A percentile compares a stretch with the other conserved stretches of the same genome.
These are phyloP conservation scores for Elanoides forficatus DNA, from an alignment of 2,113 vertebrate genomes.

Conservation along the genomic window DNA sequence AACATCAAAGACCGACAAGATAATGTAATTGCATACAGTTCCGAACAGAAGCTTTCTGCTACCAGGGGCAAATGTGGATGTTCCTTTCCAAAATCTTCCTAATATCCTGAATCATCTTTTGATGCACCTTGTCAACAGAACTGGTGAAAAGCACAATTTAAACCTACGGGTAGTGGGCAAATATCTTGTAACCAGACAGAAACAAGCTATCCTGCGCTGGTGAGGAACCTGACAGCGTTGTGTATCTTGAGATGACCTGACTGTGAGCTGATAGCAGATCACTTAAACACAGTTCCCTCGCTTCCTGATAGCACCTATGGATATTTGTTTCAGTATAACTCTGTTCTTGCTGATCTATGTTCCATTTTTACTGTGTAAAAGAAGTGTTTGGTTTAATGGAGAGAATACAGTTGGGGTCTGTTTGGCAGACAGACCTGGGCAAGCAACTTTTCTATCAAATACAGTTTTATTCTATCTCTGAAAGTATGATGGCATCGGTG, in stretches of 20 bases:
- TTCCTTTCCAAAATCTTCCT: neutral
- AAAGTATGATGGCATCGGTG: neutral
- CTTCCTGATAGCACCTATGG: accelerated
- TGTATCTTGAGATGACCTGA: neutral
- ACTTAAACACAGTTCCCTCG: accelerated
- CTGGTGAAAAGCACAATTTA: neutral
- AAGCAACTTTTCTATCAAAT: neutral
- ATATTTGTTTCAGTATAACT: neutral
- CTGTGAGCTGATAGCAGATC: neutral
- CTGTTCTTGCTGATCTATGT: neutral
- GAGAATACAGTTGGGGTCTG: neutral
- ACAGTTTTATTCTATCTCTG: neutral
- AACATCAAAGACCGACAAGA: accelerated
- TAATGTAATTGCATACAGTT: neutral
- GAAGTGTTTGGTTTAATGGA: neutral
- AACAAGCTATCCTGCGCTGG: neutral
- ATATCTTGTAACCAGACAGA: neutral
- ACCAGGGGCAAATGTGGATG: neutral
- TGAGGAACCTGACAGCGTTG: neutral
- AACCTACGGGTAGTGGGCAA: neutral
- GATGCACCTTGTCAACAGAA: neutral
- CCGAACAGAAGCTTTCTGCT: neutral
- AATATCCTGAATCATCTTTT: neutral
- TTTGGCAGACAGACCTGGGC: neutral
- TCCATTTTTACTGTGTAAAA: neutral